These are phyloP conservation scores for Neocloeon triangulifer DNA, from an alignment of 1,140 invertebrate species.

Conservation along the genomic window DNA sequence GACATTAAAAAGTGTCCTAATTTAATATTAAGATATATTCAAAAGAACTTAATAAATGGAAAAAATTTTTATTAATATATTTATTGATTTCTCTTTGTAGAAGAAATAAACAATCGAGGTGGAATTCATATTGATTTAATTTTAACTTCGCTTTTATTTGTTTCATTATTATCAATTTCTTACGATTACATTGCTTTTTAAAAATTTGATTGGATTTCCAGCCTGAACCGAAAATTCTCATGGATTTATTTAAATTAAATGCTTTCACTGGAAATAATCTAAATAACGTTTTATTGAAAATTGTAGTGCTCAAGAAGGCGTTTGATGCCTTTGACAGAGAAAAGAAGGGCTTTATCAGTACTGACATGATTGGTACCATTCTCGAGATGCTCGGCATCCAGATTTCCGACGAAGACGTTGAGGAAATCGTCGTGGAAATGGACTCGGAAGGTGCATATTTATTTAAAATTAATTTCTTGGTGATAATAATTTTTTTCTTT, in stretches of 20 bases:
- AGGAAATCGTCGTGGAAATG: conserved; percentile 53
- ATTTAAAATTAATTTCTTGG: background rate
- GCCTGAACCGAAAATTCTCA: too few relatives aligned
- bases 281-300: background rate
- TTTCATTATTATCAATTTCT: too few relatives aligned
- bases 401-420: conserved; percentile 44
- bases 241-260: conserved; percentile 1
- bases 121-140: too few relatives aligned
- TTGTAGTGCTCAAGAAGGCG: conserved; percentile 52
- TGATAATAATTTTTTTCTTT: background rate
- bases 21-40: too few relatives aligned
- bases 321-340: conserved; percentile 75
- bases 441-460: conserved; percentile 40
- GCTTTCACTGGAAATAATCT: background rate
- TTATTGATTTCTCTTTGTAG: too few relatives aligned
- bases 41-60: too few relatives aligned
- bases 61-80: too few relatives aligned
- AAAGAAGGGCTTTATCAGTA: conserved; percentile 60
- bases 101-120: too few relatives aligned
- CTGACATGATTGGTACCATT: conserved; percentile 60
- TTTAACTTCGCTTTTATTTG: too few relatives aligned
- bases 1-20: too few relatives aligned
- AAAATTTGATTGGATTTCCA: too few relatives aligned
- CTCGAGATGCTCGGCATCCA: conserved; percentile 60
- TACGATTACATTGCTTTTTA: too few relatives aligned